These are phyloP conservation scores for Abramis brama DNA, from an alignment of 2,113 vertebrate genomes.

Conservation along the genomic window DNA sequence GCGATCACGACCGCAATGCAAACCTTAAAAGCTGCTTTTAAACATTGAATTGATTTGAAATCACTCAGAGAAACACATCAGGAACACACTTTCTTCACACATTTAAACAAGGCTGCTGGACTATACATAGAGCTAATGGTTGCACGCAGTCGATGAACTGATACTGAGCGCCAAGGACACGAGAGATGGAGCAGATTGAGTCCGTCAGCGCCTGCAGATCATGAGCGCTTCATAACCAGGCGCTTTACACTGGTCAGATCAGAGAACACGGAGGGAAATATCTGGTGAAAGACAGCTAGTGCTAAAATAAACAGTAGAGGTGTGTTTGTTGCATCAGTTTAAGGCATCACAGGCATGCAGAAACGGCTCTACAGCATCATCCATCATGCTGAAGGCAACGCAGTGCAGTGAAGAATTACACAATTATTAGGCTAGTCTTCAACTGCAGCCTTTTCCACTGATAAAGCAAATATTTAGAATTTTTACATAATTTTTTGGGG, in stretches of 20 bases:
- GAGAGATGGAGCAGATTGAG: slow-evolving; percentile 53
- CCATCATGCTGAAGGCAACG: neutral
- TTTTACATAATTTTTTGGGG: too few species aligned
- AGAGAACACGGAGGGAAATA: slow-evolving; percentile 3
- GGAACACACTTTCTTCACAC: neutral
- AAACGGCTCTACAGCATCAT: neutral
- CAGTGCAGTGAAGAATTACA: neutral
- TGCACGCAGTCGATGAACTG: slow-evolving; percentile 70
- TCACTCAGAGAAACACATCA: neutral
- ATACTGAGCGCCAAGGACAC: slow-evolving; percentile 63
- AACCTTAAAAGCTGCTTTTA: neutral
- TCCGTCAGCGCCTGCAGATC: slow-evolving; percentile 6
- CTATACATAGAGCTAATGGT: slow-evolving; percentile 71
- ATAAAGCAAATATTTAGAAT: too few species aligned
- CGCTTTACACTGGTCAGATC: neutral
- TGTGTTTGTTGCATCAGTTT: neutral
- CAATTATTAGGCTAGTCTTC: too few species aligned
- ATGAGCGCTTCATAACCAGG: neutral
- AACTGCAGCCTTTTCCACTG: too few species aligned
- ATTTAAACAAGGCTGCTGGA: slow-evolving; percentile 53
- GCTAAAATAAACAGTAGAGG: neutral
- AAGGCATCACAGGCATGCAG: neutral
- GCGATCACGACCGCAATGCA: neutral
- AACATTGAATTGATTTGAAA: neutral
- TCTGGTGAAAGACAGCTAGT: neutral